Base-by-base conservation (phyloP, 2,888 invertebrate species). In the Trissolcus japonicus region DNA sequence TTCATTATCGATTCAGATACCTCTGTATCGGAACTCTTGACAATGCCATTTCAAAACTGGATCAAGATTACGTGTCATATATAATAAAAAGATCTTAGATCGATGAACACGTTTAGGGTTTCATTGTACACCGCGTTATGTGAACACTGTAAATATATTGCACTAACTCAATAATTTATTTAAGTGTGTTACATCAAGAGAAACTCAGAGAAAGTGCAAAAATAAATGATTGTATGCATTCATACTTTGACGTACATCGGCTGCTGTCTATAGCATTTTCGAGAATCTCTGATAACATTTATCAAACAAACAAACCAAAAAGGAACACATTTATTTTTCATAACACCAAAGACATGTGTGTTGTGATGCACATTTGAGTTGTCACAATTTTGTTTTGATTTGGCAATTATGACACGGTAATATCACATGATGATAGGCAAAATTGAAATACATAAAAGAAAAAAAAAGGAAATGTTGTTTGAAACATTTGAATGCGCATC, bases 171-270 rank as follows among this genome's bases (percentile, higher is more conserved):
- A 63, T 69, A 65, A 69, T 69, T 75, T 75, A 69, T 75, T 76
- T 75, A 79, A 77, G 79, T 75, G 75, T 78, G 75, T 75, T 71
- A 67, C 75, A 73, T 68, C 75, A 76, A 69, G 68, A 73, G 76
- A 76, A 78, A 76, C 73, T 68, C 40, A 51, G 73, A 74, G 76
- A 79, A 73, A 80, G 63, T 62, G 69, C 55, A 57, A 67, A 76
- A 79, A 78, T 67, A 76, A 62, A 62, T 67, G 66, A 67, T 59
- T 62, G 68, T 68, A 14, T 59, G 56, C 14, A 63, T 51, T 17
- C 63, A 63, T 71, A 61, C 68, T 74, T 74, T 63, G 78, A 75
- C 35, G 35, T 35, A 35, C 69, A 66, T 71, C 61, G 60, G 51
- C 53, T 29, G 6, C n/a, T 4, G 59, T 51, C 59, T 63, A 62